Conservation (phyloP, 2,113 vertebrate genomes). For the Laticauda laticaudata region DNA sequence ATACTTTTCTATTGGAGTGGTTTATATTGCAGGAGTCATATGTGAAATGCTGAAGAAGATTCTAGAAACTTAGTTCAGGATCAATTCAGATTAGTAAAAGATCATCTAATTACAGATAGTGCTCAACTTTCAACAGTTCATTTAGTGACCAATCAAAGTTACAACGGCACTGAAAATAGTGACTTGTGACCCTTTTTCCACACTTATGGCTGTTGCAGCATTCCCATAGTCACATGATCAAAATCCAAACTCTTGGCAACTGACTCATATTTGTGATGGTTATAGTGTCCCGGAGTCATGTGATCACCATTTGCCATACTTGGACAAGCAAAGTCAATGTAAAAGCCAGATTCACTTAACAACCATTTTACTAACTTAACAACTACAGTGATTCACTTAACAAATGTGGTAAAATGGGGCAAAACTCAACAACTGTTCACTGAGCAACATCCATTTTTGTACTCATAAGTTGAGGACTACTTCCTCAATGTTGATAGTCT, state of each 20-base stretch:
- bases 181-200: not conserved
- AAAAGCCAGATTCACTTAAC: not conserved
- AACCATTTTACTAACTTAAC: not conserved
- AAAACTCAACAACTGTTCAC: not conserved
- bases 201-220: not conserved
- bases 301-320: not conserved
- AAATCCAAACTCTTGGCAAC: not conserved
- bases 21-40: no score
- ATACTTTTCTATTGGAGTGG: not conserved
- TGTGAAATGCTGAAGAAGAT: not conserved
- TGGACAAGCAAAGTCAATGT: not conserved
- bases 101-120: not conserved
- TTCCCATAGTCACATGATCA: not conserved
- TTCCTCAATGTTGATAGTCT: not conserved
- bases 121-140: not conserved
- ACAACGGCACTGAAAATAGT: not conserved
- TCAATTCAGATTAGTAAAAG: not conserved
- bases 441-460: not conserved
- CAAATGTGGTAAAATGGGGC: not conserved
- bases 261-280: not conserved
- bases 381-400: not conserved
- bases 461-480: not conserved
- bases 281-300: not conserved
- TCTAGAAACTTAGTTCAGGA: not conserved
- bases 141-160: not conserved